A percentile compares a stretch with the other conserved stretches of the same genome.
These are phyloP conservation scores for Xenus cinereus DNA, from an alignment of 2,113 vertebrate genomes.

Conservation along the genomic window DNA sequence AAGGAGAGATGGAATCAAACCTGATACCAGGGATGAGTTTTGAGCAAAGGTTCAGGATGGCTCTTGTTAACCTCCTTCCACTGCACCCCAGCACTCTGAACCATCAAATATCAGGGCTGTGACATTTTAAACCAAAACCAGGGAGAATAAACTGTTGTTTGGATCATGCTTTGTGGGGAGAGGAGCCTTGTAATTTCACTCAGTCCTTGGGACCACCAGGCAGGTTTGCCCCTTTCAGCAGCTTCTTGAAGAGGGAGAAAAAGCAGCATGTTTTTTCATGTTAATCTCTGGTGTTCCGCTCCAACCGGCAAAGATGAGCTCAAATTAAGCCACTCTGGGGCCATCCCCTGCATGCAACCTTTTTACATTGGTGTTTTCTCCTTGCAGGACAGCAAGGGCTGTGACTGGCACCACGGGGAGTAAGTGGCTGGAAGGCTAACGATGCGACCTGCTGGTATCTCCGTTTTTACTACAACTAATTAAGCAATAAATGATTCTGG, in stretches of 20 bases:
- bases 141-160: not conserved
- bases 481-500: constrained; percentile 41
- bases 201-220: not conserved
- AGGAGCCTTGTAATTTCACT: not conserved
- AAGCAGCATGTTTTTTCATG: not conserved
- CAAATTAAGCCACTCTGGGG: not conserved
- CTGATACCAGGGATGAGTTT: not conserved
- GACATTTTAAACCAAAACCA: not conserved
- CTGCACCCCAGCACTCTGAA: not conserved
- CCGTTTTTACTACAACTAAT: constrained; percentile 43
- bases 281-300: not conserved
- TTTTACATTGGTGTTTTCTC: not conserved
- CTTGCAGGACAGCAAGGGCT: not conserved
- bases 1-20: not conserved
- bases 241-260: not conserved
- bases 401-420: not conserved
- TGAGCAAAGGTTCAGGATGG: not conserved
- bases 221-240: not conserved
- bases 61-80: not conserved
- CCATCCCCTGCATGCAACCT: not conserved
- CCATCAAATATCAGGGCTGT: not conserved
- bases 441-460: not conserved
- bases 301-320: not conserved
- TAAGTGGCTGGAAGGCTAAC: not conserved
- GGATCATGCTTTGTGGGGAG: not conserved